Percentiles rank a stretch among this genome's conserved stretches.
Evolutionary conservation across 1,140 invertebrate species (phyloP).

Genomic region (Meloidogyne hapla): DNA sequence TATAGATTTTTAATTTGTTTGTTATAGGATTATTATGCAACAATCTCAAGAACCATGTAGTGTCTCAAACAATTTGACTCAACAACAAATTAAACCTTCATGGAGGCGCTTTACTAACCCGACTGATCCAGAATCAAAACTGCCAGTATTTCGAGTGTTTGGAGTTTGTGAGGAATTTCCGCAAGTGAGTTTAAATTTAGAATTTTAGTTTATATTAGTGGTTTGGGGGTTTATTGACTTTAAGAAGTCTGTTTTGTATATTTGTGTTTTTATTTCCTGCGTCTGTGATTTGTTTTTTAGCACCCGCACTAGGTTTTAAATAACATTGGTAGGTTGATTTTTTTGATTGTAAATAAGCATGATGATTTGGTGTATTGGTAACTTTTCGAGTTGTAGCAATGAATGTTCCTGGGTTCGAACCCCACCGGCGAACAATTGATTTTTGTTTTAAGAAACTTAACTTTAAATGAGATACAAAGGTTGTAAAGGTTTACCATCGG

Average conservation of each 20-base stretch:
- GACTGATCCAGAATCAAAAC: slow-evolving; percentile 7
- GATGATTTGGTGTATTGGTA: too few species aligned
- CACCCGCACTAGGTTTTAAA: too few species aligned
- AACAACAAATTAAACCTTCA: slow-evolving; percentile 3
- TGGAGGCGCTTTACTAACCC: slow-evolving; percentile 19
- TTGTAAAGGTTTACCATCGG: background rate
- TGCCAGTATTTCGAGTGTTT: slow-evolving; percentile 33
- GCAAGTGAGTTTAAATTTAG: slow-evolving; percentile 1
- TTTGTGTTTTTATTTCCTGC: too few species aligned
- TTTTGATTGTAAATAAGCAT: too few species aligned
- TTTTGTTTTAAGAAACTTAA: background rate
- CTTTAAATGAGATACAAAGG: background rate
- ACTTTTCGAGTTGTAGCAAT: background rate
- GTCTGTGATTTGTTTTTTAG: too few species aligned
- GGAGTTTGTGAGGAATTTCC: slow-evolving; percentile 32
- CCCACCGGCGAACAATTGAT: background rate
- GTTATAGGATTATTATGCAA: background rate
- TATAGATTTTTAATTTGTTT: background rate
- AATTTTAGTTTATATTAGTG: too few species aligned
- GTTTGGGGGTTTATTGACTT: too few species aligned
- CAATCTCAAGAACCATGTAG: background rate
- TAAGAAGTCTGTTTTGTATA: too few species aligned
- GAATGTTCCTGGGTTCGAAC: background rate
- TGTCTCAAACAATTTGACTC: background rate
- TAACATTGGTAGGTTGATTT: too few species aligned